These are phyloP conservation scores for Polylopha cassiicola DNA, from an alignment of 2,888 invertebrate species.

Conservation along the genomic window DNA sequence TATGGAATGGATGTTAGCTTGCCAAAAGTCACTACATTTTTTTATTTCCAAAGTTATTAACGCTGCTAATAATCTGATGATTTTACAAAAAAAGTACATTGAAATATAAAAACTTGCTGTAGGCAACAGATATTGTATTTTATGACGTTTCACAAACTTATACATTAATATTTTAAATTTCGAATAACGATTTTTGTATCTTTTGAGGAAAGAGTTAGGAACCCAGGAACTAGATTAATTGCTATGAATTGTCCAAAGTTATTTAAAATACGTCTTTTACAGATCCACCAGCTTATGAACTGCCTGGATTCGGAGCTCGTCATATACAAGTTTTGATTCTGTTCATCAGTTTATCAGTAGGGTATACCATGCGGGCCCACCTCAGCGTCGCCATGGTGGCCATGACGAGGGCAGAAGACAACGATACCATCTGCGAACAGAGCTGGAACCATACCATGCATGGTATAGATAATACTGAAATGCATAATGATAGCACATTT, in stretches of 20 bases:
- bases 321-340: constrained; percentile 47
- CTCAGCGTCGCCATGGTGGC: constrained; percentile 55
- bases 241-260: neutral
- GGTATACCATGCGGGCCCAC: constrained; percentile 37
- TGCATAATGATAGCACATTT: neutral
- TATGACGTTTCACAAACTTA: too few relatives aligned
- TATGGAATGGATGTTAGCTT: too few relatives aligned
- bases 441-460: constrained; percentile 4
- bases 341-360: constrained; percentile 44
- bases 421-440: constrained; percentile 6
- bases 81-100: too few relatives aligned
- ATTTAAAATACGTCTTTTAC: constrained; percentile 19
- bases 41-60: too few relatives aligned
- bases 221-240: neutral
- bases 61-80: too few relatives aligned
- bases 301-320: constrained; percentile 45
- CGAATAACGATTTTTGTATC: neutral
- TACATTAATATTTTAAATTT: too few relatives aligned
- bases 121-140: too few relatives aligned
- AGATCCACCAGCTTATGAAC: constrained; percentile 24
- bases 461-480: constrained; percentile 2
- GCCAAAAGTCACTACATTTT: too few relatives aligned
- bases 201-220: constrained; percentile 1
- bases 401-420: constrained; percentile 52
- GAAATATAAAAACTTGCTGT: too few relatives aligned